Evolutionary conservation across 1,140 invertebrate species (phyloP).

Genomic region (Planococcus citri): DNA sequence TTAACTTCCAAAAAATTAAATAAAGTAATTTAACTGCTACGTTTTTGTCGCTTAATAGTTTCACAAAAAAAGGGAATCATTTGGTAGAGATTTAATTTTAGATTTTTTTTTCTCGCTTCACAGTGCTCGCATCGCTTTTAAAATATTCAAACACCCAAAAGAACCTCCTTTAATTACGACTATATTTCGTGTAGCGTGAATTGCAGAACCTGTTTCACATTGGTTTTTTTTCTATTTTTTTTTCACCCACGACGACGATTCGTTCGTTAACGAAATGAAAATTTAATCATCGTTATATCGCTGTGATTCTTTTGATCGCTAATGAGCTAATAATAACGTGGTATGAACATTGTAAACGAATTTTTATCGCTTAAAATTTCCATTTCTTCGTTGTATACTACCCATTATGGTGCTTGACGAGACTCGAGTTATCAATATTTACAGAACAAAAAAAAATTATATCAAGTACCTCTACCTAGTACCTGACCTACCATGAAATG

Average conservation of each 20-base stretch:
- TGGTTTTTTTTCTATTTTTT: background rate
- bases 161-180: background rate
- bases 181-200: background rate
- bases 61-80: background rate
- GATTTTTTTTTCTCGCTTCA: constrained; percentile 3
- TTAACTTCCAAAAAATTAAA: constrained; percentile 8
- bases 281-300: background rate
- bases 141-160: constrained; percentile 6
- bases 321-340: too few species aligned
- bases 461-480: too few species aligned
- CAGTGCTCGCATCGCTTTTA: background rate
- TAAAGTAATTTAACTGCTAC: constrained; percentile 4
- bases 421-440: too few species aligned
- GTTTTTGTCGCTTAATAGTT: background rate
- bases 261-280: background rate
- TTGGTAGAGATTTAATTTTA: constrained; percentile 3
- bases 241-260: background rate
- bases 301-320: background rate
- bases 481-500: too few species aligned
- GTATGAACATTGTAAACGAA: too few species aligned
- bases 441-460: too few species aligned
- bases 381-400: too few species aligned
- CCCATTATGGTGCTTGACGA: too few species aligned
- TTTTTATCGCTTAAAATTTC: too few species aligned
- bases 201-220: background rate